Evolutionary conservation across 2,113 vertebrate genomes (phyloP).

Genomic region (Leucoraja erinaceus): DNA sequence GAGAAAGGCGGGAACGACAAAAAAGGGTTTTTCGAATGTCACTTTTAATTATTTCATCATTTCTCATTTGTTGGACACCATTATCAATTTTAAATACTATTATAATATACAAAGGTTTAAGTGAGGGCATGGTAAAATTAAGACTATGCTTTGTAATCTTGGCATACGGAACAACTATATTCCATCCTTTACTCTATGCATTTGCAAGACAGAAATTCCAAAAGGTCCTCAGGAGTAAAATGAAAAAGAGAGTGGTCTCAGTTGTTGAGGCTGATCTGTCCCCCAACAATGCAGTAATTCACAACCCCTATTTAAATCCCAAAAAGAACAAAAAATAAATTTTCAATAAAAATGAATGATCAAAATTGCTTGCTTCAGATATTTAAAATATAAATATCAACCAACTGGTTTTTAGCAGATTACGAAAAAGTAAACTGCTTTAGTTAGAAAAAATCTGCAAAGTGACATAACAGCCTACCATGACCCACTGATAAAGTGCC

Average conservation of each 20-base stretch:
- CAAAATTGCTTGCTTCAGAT: slow-evolving; percentile 85
- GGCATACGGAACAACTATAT: slow-evolving; percentile 97
- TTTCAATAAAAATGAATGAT: slow-evolving; percentile 80
- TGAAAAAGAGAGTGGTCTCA: slow-evolving; percentile 97
- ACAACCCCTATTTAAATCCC: slow-evolving; percentile 97
- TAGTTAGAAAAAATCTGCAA: neutral
- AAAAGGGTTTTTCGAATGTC: slow-evolving; percentile 96
- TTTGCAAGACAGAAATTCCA: slow-evolving; percentile 98
- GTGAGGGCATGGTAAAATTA: slow-evolving; percentile 83
- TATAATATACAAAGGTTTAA: slow-evolving; percentile 86
- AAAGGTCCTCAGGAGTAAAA: slow-evolving; percentile 96
- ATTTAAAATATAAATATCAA: slow-evolving; percentile 59
- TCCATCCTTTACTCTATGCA: slow-evolving; percentile 91
- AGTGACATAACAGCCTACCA: neutral
- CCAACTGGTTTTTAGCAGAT: neutral
- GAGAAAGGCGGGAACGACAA: slow-evolving; percentile 88
- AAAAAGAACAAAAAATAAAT: slow-evolving; percentile 89
- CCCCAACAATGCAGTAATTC: slow-evolving; percentile 90
- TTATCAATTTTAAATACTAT: slow-evolving; percentile 93
- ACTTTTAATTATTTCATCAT: slow-evolving; percentile 92
- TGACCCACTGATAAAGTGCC: neutral
- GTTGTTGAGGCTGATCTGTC: slow-evolving; percentile 92
- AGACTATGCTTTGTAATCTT: slow-evolving; percentile 95
- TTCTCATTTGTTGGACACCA: slow-evolving; percentile 96
- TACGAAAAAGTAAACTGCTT: neutral